Conservation (phyloP, 2,888 invertebrate species). For the Pachydiplax longipennis region DNA sequence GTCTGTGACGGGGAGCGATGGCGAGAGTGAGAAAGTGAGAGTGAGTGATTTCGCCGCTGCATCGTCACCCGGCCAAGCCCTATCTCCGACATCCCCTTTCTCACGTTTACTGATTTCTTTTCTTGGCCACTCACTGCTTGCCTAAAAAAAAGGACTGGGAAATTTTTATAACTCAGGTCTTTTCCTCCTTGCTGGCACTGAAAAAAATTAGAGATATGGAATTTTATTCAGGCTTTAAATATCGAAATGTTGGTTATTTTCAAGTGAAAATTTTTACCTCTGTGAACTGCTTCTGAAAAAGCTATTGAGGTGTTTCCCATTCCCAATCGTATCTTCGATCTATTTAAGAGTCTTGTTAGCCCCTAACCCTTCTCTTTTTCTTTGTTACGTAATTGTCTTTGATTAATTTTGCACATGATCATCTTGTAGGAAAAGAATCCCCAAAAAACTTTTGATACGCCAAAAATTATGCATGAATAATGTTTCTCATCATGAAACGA, state of each 20-base stretch:
- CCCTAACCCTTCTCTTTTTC: not conserved
- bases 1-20: not conserved
- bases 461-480: slow-evolving; percentile 2
- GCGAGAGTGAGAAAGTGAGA: not conserved
- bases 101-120: slow-evolving; percentile 18
- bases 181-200: slow-evolving; percentile 42
- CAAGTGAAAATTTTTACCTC: slow-evolving; percentile 38
- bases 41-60: not conserved
- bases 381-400: slow-evolving; percentile 11
- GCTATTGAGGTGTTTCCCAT: slow-evolving; percentile 35
- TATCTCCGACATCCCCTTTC: slow-evolving; percentile 26
- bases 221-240: slow-evolving; percentile 35
- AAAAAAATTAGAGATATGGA: slow-evolving; percentile 42
- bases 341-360: slow-evolving; percentile 38
- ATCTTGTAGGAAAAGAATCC: slow-evolving; percentile 30
- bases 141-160: slow-evolving; percentile 34
- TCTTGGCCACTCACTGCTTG: slow-evolving; percentile 35
- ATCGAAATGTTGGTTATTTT: slow-evolving; percentile 39
- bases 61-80: not conserved
- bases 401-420: slow-evolving; percentile 25
- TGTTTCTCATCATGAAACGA: slow-evolving; percentile 3
- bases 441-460: slow-evolving; percentile 21
- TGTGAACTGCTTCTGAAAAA: slow-evolving; percentile 45
- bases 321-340: slow-evolving; percentile 30
- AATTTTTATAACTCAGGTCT: slow-evolving; percentile 45